Percentiles rank a stretch among this genome's conserved stretches.
These are phyloP conservation scores for Ceyx erithaca DNA, from an alignment of 2,797 vertebrate genomes.

Conservation along the genomic window DNA sequence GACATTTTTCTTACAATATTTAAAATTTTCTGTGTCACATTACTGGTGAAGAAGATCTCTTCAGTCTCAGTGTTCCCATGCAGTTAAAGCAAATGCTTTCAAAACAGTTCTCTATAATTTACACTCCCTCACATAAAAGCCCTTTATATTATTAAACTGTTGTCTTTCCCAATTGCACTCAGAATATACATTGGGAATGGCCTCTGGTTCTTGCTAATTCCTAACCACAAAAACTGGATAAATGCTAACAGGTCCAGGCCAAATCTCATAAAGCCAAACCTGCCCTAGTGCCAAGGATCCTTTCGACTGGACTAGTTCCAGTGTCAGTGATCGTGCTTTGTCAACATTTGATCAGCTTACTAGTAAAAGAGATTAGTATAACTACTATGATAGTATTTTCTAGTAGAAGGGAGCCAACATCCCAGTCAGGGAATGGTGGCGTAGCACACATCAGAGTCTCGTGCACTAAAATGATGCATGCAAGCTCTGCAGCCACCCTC, in stretches of 20 bases:
- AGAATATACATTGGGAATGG: background rate
- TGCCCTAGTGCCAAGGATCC: background rate
- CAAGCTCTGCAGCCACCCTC: background rate
- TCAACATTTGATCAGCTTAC: background rate
- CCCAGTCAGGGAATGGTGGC: background rate
- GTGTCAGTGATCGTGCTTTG: background rate
- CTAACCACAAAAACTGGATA: background rate
- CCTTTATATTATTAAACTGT: background rate
- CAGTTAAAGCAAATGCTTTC: background rate
- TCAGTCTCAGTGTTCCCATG: background rate
- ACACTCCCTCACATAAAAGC: background rate
- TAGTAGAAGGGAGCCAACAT: background rate
- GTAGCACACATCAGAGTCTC: background rate
- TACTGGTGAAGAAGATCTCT: background rate
- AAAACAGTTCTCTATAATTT: background rate
- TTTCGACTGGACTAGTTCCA: background rate
- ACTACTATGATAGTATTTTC: background rate
- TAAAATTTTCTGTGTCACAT: background rate
- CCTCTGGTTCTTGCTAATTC: background rate
- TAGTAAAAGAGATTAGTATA: background rate
- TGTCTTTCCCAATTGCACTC: background rate
- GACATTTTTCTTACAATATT: background rate
- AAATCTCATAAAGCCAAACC: background rate
- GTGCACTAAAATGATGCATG: rapidly evolving
- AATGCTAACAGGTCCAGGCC: background rate